Conservation (phyloP, 2,888 invertebrate species). For the Gibbula magus region DNA sequence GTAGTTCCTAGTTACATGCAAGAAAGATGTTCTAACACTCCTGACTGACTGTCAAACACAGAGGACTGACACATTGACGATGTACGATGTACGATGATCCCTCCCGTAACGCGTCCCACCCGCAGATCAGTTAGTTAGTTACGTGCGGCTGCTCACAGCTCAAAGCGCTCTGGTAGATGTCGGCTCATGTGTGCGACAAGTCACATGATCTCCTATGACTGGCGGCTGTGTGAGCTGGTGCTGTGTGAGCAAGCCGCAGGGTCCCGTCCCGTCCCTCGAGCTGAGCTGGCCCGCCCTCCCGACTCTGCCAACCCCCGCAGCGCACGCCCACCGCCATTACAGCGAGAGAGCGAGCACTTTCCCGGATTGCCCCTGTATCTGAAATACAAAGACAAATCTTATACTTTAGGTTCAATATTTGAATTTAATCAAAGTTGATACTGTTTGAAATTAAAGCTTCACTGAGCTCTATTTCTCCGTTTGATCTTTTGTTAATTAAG, state of each 20-base stretch:
- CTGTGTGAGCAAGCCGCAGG: neutral
- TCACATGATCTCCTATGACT: constrained; percentile 3
- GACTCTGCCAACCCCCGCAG: constrained; percentile 58
- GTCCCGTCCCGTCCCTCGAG: constrained; percentile 52
- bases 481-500: no score
- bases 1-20: constrained; percentile 29
- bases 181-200: neutral
- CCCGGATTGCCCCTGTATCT: constrained; percentile 60
- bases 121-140: constrained; percentile 32
- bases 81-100: constrained; percentile 48
- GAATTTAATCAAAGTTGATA: no score
- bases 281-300: constrained; percentile 62
- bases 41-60: constrained; percentile 13
- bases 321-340: neutral
- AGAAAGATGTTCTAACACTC: constrained; percentile 26
- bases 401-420: neutral
- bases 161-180: neutral
- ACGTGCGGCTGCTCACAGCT: constrained; percentile 15
- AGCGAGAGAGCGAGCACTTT: constrained; percentile 40
- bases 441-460: no score
- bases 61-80: constrained; percentile 32
- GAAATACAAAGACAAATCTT: constrained; percentile 41
- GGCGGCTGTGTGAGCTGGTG: neutral
- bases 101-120: constrained; percentile 66
- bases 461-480: no score